A percentile compares a stretch with the other conserved stretches of the same genome.
phyloP scores from a whole-genome alignment of 2,113 vertebrate species.

The Serinus canaria region DNA sequence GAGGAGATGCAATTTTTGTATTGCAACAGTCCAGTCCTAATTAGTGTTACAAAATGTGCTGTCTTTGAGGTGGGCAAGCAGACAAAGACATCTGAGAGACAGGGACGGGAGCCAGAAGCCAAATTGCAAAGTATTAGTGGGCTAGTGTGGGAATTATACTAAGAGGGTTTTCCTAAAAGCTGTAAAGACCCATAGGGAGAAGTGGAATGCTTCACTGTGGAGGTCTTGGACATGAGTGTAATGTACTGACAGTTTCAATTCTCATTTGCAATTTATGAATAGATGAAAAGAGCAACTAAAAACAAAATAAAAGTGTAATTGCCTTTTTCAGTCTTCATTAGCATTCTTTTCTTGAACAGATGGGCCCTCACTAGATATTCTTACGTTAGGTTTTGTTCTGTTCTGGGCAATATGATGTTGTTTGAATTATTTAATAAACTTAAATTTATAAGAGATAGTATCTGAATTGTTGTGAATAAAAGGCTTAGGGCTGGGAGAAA shows the following conservation, averaged over 20 bases:
- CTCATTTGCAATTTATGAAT: conserved; percentile 45
- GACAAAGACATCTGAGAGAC: not conserved
- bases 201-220: not conserved
- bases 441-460: not conserved
- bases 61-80: not conserved
- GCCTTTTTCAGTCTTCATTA: conserved; percentile 51
- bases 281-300: conserved; percentile 45
- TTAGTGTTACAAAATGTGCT: not conserved
- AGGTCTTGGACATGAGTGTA: not conserved
- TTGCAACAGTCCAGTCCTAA: not conserved
- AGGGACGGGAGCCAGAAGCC: not conserved
- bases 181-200: not conserved
- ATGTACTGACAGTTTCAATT: not conserved
- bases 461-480: not conserved
- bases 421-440: not conserved
- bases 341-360: conserved; percentile 46
- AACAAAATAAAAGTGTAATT: conserved; percentile 13
- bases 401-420: not conserved
- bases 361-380: conserved; percentile 25
- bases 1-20: not conserved
- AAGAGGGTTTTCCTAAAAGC: not conserved
- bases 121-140: not conserved
- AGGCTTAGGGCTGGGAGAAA: not conserved
- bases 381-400: conserved; percentile 12
- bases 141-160: not conserved